Percentiles rank a stretch among this genome's conserved stretches.
Evolutionary conservation across 2,888 invertebrate species (phyloP).

Genomic region (Cheilosia urbana): DNA sequence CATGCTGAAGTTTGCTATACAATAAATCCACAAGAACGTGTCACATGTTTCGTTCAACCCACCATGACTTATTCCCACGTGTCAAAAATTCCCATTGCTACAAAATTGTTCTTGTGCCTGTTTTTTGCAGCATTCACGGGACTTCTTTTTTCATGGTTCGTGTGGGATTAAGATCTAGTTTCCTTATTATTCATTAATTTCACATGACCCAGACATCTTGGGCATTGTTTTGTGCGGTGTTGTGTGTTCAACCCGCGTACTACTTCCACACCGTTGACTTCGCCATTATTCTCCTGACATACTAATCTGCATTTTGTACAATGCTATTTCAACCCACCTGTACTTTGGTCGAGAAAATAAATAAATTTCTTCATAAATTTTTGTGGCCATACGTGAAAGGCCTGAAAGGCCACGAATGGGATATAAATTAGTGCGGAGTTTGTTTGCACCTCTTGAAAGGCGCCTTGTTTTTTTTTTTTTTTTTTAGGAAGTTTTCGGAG

Average conservation of each 20-base stretch:
- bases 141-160: constrained; percentile 7
- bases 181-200: constrained; percentile 53
- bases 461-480: too few relatives aligned
- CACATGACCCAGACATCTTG: constrained; percentile 59
- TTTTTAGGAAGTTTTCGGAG: too few relatives aligned
- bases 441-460: too few relatives aligned
- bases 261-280: constrained; percentile 45
- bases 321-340: constrained; percentile 3
- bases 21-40: too few relatives aligned
- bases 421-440: too few relatives aligned
- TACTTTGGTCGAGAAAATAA: neutral
- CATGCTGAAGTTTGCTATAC: too few relatives aligned
- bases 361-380: neutral
- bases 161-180: constrained; percentile 37
- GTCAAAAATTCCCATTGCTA: constrained; percentile 6
- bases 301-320: constrained; percentile 17
- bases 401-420: too few relatives aligned
- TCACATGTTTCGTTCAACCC: constrained; percentile 6
- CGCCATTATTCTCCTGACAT: constrained; percentile 28
- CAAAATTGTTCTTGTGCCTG: neutral
- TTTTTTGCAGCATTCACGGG: constrained; percentile 1
- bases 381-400: too few relatives aligned
- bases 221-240: neutral
- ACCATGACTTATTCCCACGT: neutral
- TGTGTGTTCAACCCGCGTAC: constrained; percentile 8